Base-by-base conservation (phyloP, 2,113 vertebrate genomes). In the Struthio camelus region DNA sequence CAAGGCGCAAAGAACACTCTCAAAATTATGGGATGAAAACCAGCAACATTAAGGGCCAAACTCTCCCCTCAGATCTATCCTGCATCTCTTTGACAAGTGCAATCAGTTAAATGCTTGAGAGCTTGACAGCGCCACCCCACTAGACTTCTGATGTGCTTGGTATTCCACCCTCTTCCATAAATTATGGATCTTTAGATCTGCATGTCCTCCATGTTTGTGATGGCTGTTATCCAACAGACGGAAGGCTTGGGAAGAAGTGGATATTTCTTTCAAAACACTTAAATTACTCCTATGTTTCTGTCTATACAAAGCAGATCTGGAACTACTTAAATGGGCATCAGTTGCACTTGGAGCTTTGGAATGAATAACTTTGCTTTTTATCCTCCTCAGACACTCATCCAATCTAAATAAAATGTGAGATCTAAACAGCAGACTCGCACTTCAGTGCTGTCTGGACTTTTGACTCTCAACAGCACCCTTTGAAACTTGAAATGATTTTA, bases 51-150 rank as follows among this genome's bases (percentile, higher is more conserved):
- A 64, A 87, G 76, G 53, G 59, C 95, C 94, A 96, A 87, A 72
- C 46, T 86, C 89, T 91, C 75, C 16, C 80, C 72, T 93, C 89
- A 75, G 92, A 96, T 84, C 83, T 80, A 50, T 73, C 14, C 34
- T 96, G 91, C 53, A 80, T 72, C 58, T 95, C 90, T 89, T 66
- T 85, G 95, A 97, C 97, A 97, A 97, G 94, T 96, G 93, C 93
- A 97, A 91, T 96, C 97, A 96, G 94, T 97, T 97, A 97, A 96
- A 96, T 28, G 6, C 96, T 97, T 95, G 87, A 95, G 90, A 2
- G 13, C 94, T 96, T 96, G 90, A 97, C 93, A 97, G 94, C 96
- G 94, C 84, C 73, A 83, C 91, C 87, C 90, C 76, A 91, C 51
- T 51, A 97, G 93, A 93, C 7, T 20, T 97, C 95, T 97, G 94